These are phyloP conservation scores for Drosophila niveifrons DNA, from an alignment of 2,888 invertebrate species.

Conservation along the genomic window DNA sequence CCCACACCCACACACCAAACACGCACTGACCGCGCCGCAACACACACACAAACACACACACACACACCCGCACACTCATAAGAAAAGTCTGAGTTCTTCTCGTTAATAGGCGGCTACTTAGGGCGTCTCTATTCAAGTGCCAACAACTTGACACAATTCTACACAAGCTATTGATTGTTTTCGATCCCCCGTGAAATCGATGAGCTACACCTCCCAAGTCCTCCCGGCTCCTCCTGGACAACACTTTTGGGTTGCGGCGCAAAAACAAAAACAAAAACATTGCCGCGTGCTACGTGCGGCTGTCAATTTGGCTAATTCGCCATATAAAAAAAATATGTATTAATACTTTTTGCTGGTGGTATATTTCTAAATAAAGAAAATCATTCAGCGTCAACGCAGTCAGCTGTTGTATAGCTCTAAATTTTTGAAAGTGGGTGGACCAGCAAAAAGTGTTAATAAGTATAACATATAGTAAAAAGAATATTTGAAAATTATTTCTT, in stretches of 20 bases:
- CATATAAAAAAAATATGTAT: constrained; percentile 56
- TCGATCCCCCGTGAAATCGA: constrained; percentile 28
- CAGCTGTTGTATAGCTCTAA: constrained; percentile 60
- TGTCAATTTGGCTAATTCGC: constrained; percentile 59
- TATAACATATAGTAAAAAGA: constrained; percentile 4
- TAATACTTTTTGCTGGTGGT: constrained; percentile 38
- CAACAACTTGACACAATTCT: constrained; percentile 5
- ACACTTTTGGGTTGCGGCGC: not conserved
- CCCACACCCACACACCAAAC: constrained; percentile 44
- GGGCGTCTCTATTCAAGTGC: constrained; percentile 17
- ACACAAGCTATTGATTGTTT: constrained; percentile 46
- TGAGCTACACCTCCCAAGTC: constrained; percentile 16
- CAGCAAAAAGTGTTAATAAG: constrained; percentile 8
- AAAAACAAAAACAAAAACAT: constrained; percentile 22
- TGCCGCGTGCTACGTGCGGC: constrained; percentile 35
- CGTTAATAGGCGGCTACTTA: constrained; percentile 43
- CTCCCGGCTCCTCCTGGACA: not conserved
- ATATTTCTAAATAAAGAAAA: constrained; percentile 64
- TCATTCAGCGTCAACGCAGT: constrained; percentile 54
- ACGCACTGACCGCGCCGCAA: constrained; percentile 54
- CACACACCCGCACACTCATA: constrained; percentile 32
- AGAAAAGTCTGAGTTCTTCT: constrained; percentile 17
- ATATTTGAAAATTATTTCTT: not conserved
- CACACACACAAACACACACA: constrained; percentile 27
- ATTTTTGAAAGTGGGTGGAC: constrained; percentile 46